Conservation (phyloP, 2,888 invertebrate species). For the Tinea trinotella region DNA sequence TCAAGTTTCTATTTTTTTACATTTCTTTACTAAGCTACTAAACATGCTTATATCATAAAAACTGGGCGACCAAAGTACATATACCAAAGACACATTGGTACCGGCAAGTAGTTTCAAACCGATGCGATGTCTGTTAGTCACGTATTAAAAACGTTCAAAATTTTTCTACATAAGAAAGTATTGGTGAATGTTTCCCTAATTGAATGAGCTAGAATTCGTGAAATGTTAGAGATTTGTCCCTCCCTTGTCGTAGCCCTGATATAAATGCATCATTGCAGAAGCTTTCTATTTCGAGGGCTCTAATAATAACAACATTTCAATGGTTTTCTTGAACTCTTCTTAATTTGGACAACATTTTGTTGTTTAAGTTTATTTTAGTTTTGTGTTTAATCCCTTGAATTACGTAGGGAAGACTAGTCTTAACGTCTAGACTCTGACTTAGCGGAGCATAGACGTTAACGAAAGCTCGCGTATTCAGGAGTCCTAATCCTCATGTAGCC, state of each 20-base stretch:
- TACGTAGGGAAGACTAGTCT: not conserved
- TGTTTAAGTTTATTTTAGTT: slow-evolving; percentile 3
- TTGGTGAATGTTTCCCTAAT: not conserved
- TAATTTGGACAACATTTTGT: slow-evolving; percentile 11
- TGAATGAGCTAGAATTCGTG: not conserved
- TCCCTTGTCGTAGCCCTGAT: not conserved
- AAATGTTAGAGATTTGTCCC: not conserved
- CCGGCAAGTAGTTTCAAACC: too few species aligned
- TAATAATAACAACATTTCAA: slow-evolving; percentile 10
- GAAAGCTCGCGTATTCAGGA: not conserved
- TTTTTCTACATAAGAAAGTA: not conserved
- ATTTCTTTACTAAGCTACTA: too few species aligned
- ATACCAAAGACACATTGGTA: too few species aligned
- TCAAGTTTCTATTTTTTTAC: slow-evolving; percentile 7
- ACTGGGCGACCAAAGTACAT: too few species aligned
- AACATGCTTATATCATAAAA: too few species aligned
- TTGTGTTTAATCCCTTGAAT: not conserved
- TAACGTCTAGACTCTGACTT: not conserved
- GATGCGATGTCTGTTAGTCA: too few species aligned
- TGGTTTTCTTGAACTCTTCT: slow-evolving; percentile 11
- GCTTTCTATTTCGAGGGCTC: slow-evolving; percentile 9
- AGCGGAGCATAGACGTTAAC: not conserved
- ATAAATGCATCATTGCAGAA: slow-evolving; percentile 10
- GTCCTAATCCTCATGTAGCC: not conserved
- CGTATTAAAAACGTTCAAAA: not conserved